Conservation (phyloP, 2,113 vertebrate species). For the Chitala chitala region DNA sequence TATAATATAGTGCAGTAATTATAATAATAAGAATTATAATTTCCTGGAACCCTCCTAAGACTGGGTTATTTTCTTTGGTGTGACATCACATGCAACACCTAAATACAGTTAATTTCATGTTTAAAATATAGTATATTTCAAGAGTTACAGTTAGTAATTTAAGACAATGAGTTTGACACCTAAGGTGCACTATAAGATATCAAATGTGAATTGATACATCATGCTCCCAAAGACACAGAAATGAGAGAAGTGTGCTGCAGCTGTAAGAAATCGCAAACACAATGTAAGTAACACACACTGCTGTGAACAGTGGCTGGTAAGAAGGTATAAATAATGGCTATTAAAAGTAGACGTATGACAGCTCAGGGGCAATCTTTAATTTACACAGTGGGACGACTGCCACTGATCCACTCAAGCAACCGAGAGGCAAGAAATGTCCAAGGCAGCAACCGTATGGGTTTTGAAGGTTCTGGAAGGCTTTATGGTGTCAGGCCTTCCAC, state of each 20-base stretch:
- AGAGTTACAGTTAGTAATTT: too few species aligned
- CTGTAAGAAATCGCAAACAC: background rate
- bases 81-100: too few species aligned
- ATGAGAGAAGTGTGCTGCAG: too few species aligned
- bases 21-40: too few species aligned
- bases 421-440: background rate
- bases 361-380: background rate
- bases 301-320: background rate
- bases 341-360: background rate
- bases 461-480: background rate
- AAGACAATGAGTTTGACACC: too few species aligned
- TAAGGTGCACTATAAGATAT: background rate
- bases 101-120: too few species aligned
- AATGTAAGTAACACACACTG: background rate
- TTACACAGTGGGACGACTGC: background rate
- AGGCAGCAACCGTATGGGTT: background rate
- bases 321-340: background rate
- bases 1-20: too few species aligned
- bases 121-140: too few species aligned
- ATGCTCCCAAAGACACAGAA: background rate
- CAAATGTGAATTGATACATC: background rate
- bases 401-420: too few species aligned
- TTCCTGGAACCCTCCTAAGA: too few species aligned
- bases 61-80: too few species aligned
- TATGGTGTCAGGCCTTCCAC: background rate